Base-by-base conservation (phyloP, 1,140 invertebrate species). In the Scaptomyza montana region DNA sequence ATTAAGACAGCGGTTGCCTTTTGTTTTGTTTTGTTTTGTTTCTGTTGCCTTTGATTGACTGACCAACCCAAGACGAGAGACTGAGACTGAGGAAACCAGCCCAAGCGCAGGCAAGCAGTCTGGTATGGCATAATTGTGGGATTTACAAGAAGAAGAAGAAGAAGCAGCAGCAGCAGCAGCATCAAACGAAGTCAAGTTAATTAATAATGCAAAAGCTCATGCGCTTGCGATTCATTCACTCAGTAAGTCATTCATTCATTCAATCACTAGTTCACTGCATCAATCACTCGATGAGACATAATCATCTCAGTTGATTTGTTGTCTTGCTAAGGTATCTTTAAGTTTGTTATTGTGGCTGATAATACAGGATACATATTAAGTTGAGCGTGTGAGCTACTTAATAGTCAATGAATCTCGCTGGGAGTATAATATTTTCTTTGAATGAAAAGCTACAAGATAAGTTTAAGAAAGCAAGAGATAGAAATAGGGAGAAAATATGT, bases 41-140 rank as follows among this genome's bases (percentile, higher is more conserved):
- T 65, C 82, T 71, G 30, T 33, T 33, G 30, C 30, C 30, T 87
- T 70, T 84, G 80, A 82, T 76, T 87, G 76, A 89, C 85, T 80
- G 77, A 70, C 81, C 80, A 80, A 77, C 76, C 80, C 60, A 72
- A n/a, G 39, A 12, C 39, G 39, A n/a, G 39, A 12, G 10, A 60
- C 65, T 16, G 25, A 57, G 56, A 57, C 33, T 45, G 33, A 47
- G 49, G 41, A 60, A 67, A 56, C 65, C 55, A 47, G 59, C 47
- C 41, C 25, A 61, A 60, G 68, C 63, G 74, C 68, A 77, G 77
- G 77, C 77, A 77, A 68, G 84, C 72, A 78, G 76, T 78, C 72
- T 69, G 74, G 76, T 76, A 89, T 87, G 84, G 82, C 84, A 87
- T 87, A 87, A 87, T 87, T 87, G 84, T 77, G 79, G 82, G 82